Percentiles rank a stretch among this genome's conserved stretches.
Conservation (phyloP, 2,113 vertebrate species). For the Okapia johnstoni region DNA sequence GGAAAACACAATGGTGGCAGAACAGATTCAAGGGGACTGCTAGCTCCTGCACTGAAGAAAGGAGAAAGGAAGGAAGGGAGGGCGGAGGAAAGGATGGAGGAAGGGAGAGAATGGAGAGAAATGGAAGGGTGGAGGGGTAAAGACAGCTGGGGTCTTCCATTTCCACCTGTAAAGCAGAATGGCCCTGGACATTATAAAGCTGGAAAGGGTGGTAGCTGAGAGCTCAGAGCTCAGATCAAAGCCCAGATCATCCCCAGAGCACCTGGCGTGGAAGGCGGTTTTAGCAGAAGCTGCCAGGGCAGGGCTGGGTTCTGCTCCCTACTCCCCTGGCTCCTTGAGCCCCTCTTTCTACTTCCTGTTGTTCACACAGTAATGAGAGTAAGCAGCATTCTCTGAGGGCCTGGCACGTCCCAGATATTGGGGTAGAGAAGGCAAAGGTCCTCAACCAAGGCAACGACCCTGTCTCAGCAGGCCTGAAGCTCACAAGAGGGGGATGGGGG, state of each 20-base stretch:
- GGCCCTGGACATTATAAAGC: not conserved
- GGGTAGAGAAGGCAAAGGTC: not conserved
- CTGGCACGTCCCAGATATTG: no score
- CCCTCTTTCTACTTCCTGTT: not conserved
- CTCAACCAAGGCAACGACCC: not conserved
- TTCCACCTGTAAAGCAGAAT: not conserved
- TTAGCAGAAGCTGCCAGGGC: not conserved
- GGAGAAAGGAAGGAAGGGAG: not conserved
- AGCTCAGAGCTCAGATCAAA: not conserved
- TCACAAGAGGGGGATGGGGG: not conserved
- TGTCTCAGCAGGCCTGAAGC: no score
- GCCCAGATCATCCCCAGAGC: not conserved
- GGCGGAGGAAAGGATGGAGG: fast-evolving
- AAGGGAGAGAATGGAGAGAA: fast-evolving
- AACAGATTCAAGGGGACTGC: not conserved
- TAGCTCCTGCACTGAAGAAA: not conserved
- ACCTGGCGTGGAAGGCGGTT: not conserved
- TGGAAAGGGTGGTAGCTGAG: not conserved
- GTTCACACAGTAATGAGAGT: not conserved
- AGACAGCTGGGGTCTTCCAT: not conserved
- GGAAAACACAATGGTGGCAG: not conserved
- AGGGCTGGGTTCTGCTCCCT: not conserved
- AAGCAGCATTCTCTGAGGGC: not conserved
- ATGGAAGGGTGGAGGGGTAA: fast-evolving
- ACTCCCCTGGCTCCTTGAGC: not conserved